These are phyloP conservation scores for Rhopalosiphum maidis DNA, from an alignment of 1,140 invertebrate species.

Conservation along the genomic window DNA sequence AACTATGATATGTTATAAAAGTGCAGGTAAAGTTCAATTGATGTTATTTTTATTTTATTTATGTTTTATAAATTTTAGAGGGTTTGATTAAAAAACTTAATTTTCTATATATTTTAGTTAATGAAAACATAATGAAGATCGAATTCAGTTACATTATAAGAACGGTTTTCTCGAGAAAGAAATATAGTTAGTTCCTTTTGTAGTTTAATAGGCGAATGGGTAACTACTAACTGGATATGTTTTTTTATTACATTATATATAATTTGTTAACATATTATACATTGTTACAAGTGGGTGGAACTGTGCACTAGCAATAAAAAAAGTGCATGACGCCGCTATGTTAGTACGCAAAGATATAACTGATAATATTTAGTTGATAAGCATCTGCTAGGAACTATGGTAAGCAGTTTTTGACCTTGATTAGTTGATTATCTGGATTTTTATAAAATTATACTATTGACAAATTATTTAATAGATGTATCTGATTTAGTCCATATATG, in stretches of 20 bases:
- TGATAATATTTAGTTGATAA: constrained; percentile 9
- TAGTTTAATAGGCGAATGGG: background rate
- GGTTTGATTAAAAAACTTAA: background rate
- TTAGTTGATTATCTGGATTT: background rate
- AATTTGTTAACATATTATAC: background rate
- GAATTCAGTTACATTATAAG: background rate
- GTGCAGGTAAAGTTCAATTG: background rate
- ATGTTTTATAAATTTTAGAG: background rate
- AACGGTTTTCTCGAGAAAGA: background rate
- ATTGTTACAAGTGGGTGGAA: background rate
- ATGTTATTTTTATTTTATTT: background rate
- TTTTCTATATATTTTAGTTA: background rate
- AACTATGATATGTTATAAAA: background rate
- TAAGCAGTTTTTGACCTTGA: background rate
- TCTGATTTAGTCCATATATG: background rate
- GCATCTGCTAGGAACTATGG: constrained; percentile 16
- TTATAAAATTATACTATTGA: background rate
- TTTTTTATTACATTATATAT: background rate
- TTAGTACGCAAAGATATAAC: background rate
- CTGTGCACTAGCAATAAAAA: background rate
- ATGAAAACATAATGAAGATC: background rate
- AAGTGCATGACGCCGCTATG: background rate
- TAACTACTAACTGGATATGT: background rate
- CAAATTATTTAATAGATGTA: background rate
- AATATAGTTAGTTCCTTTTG: background rate